A percentile compares a stretch with the other conserved stretches of the same genome.
phyloP scores from a whole-genome alignment of 2,113 vertebrate species.

The Burhinus oedicnemus region DNA sequence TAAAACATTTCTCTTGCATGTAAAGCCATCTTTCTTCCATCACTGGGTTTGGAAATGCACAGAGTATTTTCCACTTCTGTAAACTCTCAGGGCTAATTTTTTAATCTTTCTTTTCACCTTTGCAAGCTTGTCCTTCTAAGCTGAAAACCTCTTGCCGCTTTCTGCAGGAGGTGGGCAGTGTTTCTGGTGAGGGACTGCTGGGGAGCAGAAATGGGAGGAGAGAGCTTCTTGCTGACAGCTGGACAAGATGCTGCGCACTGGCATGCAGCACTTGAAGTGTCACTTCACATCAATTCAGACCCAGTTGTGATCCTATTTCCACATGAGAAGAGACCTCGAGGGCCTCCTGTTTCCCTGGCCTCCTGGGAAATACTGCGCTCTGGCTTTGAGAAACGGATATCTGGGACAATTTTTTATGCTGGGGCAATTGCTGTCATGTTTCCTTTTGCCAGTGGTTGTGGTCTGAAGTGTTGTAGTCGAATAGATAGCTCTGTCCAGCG shows the following conservation, averaged over 20 bases:
- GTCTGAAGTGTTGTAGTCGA: not conserved
- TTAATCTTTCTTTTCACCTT: not conserved
- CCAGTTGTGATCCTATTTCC: not conserved
- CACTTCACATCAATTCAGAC: not conserved
- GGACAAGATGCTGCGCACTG: fast-evolving
- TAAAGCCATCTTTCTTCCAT: not conserved
- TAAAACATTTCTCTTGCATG: not conserved
- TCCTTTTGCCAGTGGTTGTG: not conserved
- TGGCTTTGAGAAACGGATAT: not conserved
- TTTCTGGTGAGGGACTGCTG: not conserved
- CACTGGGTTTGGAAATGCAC: not conserved
- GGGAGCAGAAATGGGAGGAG: not conserved
- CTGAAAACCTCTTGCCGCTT: not conserved
- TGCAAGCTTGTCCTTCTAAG: not conserved
- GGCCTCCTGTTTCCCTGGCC: not conserved
- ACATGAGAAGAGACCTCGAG: fast-evolving
- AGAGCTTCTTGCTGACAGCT: not conserved
- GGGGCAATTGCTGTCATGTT: not conserved
- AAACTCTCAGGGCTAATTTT: not conserved
- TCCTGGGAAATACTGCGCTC: not conserved
- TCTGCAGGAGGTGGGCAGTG: fast-evolving
- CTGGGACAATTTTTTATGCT: not conserved
- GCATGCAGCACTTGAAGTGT: not conserved
- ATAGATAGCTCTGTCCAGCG: not conserved
- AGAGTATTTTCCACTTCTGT: not conserved